Evolutionary conservation across 2,797 vertebrate genomes (phyloP).

Genomic region (Sitta carolinensis): DNA sequence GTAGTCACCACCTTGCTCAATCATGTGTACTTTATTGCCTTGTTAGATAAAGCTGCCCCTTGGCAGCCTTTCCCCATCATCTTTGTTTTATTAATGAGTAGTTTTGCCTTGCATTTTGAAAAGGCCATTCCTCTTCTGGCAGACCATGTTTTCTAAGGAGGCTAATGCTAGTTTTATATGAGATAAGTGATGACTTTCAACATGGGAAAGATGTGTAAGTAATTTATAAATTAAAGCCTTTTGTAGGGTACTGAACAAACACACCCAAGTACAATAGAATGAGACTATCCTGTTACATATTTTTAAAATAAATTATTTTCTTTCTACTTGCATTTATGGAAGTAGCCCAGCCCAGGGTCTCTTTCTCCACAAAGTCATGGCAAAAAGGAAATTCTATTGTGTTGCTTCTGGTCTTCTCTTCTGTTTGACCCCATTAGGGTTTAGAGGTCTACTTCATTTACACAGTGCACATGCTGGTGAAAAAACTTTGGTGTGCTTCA

Average conservation of each 20-base stretch:
- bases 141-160: slow-evolving; percentile 4
- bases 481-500: neutral
- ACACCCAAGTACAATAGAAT: neutral
- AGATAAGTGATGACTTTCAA: slow-evolving; percentile 24
- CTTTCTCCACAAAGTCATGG: neutral
- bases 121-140: slow-evolving; percentile 47
- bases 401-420: neutral
- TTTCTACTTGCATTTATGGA: neutral
- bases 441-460: neutral
- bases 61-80: slow-evolving; percentile 48
- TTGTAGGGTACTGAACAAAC: slow-evolving; percentile 12
- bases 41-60: slow-evolving; percentile 59
- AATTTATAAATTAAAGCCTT: slow-evolving; percentile 46
- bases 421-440: neutral
- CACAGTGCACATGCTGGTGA: neutral
- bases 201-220: slow-evolving; percentile 20
- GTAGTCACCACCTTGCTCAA: slow-evolving; percentile 36
- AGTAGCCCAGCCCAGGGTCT: neutral
- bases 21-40: slow-evolving; percentile 42
- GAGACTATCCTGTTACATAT: neutral
- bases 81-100: slow-evolving; percentile 68
- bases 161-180: slow-evolving; percentile 11
- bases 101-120: slow-evolving; percentile 53
- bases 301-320: neutral
- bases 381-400: neutral